These are phyloP conservation scores for Ethmia dodecea DNA, from an alignment of 2,888 invertebrate genomes.

Conservation along the genomic window DNA sequence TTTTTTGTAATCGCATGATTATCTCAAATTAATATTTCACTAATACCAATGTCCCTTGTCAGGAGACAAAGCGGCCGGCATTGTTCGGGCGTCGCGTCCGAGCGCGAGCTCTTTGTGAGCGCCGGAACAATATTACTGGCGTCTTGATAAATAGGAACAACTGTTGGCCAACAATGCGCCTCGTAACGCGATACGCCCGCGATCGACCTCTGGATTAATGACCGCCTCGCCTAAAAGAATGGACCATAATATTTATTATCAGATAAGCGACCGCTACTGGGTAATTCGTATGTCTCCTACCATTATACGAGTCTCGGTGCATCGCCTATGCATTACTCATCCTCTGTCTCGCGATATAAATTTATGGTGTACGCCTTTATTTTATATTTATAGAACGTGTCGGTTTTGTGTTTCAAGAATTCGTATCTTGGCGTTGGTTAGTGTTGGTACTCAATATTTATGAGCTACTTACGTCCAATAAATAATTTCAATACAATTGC, in stretches of 20 bases:
- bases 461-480: background rate
- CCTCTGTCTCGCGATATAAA: constrained; percentile 54
- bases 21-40: constrained; percentile 56
- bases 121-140: constrained; percentile 67
- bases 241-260: constrained; percentile 76
- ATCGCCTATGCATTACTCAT: constrained; percentile 70
- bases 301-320: constrained; percentile 59
- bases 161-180: constrained; percentile 67
- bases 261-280: constrained; percentile 72
- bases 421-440: no score
- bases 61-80: constrained; percentile 52
- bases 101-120: constrained; percentile 49
- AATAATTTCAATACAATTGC: constrained; percentile 2
- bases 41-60: constrained; percentile 59
- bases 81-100: constrained; percentile 42
- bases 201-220: constrained; percentile 74
- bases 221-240: constrained; percentile 75
- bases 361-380: constrained; percentile 52
- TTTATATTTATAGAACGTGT: constrained; percentile 49
- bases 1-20: constrained; percentile 27
- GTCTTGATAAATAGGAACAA: constrained; percentile 75
- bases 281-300: constrained; percentile 68
- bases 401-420: constrained; percentile 51
- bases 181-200: constrained; percentile 71
- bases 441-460: constrained; percentile 24